Base-by-base conservation (phyloP, 2,888 invertebrate genomes). In the Oegoconia quadripuncta region DNA sequence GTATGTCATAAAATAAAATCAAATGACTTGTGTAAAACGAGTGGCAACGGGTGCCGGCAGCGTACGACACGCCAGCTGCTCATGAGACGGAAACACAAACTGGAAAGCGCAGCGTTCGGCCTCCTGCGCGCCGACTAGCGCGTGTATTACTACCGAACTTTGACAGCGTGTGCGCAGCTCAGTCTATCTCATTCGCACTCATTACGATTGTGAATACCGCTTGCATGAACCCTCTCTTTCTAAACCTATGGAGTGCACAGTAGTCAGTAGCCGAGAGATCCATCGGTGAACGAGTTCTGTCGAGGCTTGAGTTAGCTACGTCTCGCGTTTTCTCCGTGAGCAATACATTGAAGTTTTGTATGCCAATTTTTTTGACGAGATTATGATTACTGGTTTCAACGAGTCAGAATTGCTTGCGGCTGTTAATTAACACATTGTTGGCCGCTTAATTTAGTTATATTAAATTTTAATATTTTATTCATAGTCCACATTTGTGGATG, bases 281-380 rank as follows among this genome's bases (percentile, higher is more conserved):
- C 69, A 69, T 62, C 64, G 73, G 64, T 75, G 78, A 79, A 81
- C 84, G 74, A 77, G 84, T 84, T 84, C 74, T 75, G 70, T 74
- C 64, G 74, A 67, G 73, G 68, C 70, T 75, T 73, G 77, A 77
- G 74, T 78, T 39, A 32, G 29, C 54, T 54, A 60, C 70, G 68
- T 70, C 72, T 73, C 71, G 70, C 70, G 68, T 78, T 77, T 77
- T 76, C 79, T 70, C 74, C 64, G 67, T 70, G 65, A 66, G 64
- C 64, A 66, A 67, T 68, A 74, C 70, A 73, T 74, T 51, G 48
- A 66, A 64, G 65, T 70, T 71, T 73, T 64, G 61, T 74, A 70
- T 74, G 74, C 71, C 65, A 74, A 71, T 75, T 83, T 81, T 78
- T 83, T 78, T 64, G 60, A 61, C 54, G 56, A 62, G 68, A 57